Evolutionary conservation across 2,113 vertebrate species (phyloP), one percentile per base, ranked within the genome.

Genomic region (Ceyx melanurus): DNA sequence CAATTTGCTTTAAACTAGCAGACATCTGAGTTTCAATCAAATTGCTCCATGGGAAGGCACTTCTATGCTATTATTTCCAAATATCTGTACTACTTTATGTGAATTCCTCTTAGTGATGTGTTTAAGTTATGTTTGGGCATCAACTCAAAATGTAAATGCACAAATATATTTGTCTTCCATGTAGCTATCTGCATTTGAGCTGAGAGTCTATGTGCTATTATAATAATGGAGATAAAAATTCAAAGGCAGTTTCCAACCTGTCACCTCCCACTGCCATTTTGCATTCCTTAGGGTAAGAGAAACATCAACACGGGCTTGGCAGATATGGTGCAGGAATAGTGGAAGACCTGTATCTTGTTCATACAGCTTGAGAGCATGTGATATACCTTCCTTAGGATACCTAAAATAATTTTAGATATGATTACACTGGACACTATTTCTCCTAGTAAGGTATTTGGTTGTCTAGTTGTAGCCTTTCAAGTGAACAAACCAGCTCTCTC

Each of bases 231-330:
- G 15, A 79, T 58, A 73, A 21, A 23, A 5, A 64, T 17, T 64
- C 6, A 51, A n/a, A n/a, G 19, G 29, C 5, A 35, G n/a, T n/a
- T 83, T 37, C 17, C 22, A 80, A 10, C 4, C 65, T 66, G 18
- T 19, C 22, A 31, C 15, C 28, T 48, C 21, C 17, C 1, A 0
- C 28, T 79, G 35, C 12, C 18, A 14, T 82, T 88, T 81, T 42
- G 70, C 7, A 19, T 2, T 23, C 28, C 6, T 11, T 0, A 26
- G 5, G 1, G 13, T 42, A 51, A 62, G n/a, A 75, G 42, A 54
- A 83, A 88, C 11, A 33, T 45, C 33, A 61, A 45, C 22, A 16
- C 10, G 37, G 18, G 0, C 3, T 23, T 64, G n/a, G 18, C 11
- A 85, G 26, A 56, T 45, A 50, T 2, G 16, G 6, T 7, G 25